A percentile compares a stretch with the other conserved stretches of the same genome.
Evolutionary conservation across 2,113 vertebrate species (phyloP).

Genomic region (Lepisosteus osseus): DNA sequence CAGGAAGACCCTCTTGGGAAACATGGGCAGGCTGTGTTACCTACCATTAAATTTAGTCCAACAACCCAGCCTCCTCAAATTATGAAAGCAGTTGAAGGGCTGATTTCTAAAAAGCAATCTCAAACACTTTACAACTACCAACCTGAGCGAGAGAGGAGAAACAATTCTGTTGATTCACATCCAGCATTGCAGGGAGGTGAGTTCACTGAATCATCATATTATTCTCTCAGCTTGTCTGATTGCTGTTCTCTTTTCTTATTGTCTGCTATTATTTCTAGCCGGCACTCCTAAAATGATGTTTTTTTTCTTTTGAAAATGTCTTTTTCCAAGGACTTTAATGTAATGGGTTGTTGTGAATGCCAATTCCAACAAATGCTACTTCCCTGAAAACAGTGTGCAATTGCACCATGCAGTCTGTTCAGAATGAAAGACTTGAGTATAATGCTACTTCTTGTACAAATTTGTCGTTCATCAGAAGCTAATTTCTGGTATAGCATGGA

Average conservation of each 20-base stretch:
- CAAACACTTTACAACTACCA: slow-evolving; percentile 44
- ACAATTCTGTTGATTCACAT: slow-evolving; percentile 31
- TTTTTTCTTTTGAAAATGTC: too few species aligned
- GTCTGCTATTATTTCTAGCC: not conserved
- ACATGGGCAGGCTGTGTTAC: slow-evolving; percentile 24
- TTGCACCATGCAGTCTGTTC: not conserved
- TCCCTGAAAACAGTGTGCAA: not conserved
- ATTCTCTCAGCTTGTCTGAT: too few species aligned
- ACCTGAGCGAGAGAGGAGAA: slow-evolving; percentile 50
- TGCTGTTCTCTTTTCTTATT: not conserved
- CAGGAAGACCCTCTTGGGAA: slow-evolving; percentile 25
- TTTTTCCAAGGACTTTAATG: not conserved
- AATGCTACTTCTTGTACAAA: not conserved
- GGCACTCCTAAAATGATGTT: too few species aligned
- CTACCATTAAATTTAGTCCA: slow-evolving; percentile 47
- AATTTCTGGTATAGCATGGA: not conserved
- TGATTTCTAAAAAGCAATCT: slow-evolving; percentile 39
- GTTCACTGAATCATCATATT: slow-evolving; percentile 31
- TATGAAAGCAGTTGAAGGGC: slow-evolving; percentile 37
- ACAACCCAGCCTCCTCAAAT: slow-evolving; percentile 46
- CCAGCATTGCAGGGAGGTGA: slow-evolving; percentile 68
- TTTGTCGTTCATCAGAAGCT: not conserved
- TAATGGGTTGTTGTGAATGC: slow-evolving; percentile 1
- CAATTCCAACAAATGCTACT: not conserved
- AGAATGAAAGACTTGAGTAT: not conserved